phyloP scores from a whole-genome alignment of 2,888 invertebrate genomes.

The Pollenia angustigena region DNA sequence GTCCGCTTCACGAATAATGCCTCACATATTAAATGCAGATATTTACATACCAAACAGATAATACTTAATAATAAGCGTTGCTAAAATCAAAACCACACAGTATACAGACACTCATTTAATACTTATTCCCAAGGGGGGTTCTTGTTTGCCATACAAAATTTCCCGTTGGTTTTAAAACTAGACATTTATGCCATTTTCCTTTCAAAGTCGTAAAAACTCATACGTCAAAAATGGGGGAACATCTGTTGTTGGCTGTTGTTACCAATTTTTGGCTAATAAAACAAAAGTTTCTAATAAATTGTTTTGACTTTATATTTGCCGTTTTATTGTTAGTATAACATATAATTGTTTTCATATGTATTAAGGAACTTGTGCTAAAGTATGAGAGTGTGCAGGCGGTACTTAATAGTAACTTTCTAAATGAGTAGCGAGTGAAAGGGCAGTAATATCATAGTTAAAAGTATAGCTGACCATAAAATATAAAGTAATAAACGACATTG shows the following conservation, averaged over 20 bases:
- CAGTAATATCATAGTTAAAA: background rate
- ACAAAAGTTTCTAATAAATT: conserved; percentile 71
- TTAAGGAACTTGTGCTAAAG: background rate
- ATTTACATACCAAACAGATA: too few relatives aligned
- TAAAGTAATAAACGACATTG: background rate
- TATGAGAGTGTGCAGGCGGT: too few relatives aligned
- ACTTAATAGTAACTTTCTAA: background rate
- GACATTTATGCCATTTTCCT: conserved; percentile 1
- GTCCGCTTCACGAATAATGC: too few relatives aligned
- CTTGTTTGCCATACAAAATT: background rate
- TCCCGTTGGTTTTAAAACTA: background rate
- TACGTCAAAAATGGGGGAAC: conserved; percentile 35
- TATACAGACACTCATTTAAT: background rate
- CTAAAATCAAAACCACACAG: too few relatives aligned
- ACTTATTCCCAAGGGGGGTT: background rate
- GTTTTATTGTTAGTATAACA: conserved; percentile 68
- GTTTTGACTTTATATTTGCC: conserved; percentile 69
- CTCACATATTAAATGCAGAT: too few relatives aligned
- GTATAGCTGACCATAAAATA: conserved; percentile 18
- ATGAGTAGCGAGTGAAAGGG: background rate
- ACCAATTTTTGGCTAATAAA: conserved; percentile 61
- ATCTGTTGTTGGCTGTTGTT: conserved; percentile 58
- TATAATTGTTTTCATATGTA: conserved; percentile 69
- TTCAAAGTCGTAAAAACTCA: conserved; percentile 25
- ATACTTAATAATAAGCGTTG: too few relatives aligned